Conservation (phyloP, 2,113 vertebrate species). For the Urocolius indicus region DNA sequence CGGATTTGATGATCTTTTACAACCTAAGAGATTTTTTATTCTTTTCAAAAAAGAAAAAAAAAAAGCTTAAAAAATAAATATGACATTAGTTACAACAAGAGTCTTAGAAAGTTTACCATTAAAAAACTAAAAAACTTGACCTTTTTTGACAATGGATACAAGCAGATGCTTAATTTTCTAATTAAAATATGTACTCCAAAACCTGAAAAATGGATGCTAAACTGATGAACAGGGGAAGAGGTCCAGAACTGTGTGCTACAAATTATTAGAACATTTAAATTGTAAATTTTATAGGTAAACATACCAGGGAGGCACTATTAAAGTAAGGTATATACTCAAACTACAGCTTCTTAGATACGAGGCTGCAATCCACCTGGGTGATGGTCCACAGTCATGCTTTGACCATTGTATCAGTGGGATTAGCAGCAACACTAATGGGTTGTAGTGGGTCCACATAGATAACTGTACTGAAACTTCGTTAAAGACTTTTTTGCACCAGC, state of each 20-base stretch:
- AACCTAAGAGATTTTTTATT: too few species aligned
- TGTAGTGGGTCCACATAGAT: not conserved
- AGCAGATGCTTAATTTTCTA: not conserved
- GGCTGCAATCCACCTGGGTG: not conserved
- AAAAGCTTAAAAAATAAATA: not conserved
- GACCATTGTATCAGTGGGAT: not conserved
- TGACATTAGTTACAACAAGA: not conserved
- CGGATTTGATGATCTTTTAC: too few species aligned
- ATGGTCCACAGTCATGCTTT: not conserved
- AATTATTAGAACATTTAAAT: not conserved
- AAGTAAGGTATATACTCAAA: not conserved
- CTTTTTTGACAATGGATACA: not conserved
- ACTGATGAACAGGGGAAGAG: not conserved
- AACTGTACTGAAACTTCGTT: not conserved
- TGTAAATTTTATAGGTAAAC: not conserved
- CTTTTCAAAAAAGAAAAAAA: not conserved
- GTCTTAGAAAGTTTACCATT: not conserved
- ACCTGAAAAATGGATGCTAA: not conserved
- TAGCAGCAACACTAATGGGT: not conserved
- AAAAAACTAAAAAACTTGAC: not conserved
- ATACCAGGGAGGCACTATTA: not conserved
- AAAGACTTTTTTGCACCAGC: not conserved
- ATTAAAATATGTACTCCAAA: not conserved
- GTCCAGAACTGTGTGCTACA: not conserved
- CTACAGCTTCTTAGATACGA: not conserved